Evolutionary conservation across 2,888 invertebrate genomes (phyloP), one percentile per base, ranked within the genome.

Genomic region (Lycaena phlaeas): DNA sequence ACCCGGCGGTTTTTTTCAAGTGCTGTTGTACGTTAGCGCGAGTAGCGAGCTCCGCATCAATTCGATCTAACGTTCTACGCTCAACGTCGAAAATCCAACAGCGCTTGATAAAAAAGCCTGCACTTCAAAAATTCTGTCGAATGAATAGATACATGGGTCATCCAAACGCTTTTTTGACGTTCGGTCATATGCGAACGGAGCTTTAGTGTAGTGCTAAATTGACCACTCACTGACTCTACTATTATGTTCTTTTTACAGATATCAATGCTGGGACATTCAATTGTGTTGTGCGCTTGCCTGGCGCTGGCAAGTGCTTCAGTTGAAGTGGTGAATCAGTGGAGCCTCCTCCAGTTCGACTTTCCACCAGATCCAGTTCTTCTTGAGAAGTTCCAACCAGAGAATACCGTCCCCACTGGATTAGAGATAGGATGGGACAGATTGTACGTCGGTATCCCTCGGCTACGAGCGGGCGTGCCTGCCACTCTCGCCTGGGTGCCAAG

Each of bases 351-450:
- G 53, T 92, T 88, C 54, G 89, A 91, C 68, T 88, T 91, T 54
- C 89, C 89, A 0, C 86, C 87, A 36, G 87, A 89, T 54, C 88
- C 88, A 1, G 69, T 82, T 3, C 72, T 78, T 6, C 68, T 88
- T 52, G 76, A 84, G 52, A 85, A 85, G 64, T 91, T 86, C 64
- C 88, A 88, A 48, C 90, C 92, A 0, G 90, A 91, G 60, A 92
- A 92, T 66, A 88, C 91, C 0, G 89, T 93, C 3, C 88, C 92
- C 26, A 93, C 94, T 0, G 94, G 94, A 1, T 61, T 94, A 45
- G 93, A 92, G 57, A 78, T 93, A 18, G 87, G 88, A 2, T 87
- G 87, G 71, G 90, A 93, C 55, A 84, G 90, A 45, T 76, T 94
- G 15, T 94, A 93, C 62, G 45, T 95, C n/a, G 89, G 92, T 1